Percentiles rank a stretch among this genome's conserved stretches.
phyloP scores from a whole-genome alignment of 2,888 invertebrate genomes.

The Spialia ferax region DNA sequence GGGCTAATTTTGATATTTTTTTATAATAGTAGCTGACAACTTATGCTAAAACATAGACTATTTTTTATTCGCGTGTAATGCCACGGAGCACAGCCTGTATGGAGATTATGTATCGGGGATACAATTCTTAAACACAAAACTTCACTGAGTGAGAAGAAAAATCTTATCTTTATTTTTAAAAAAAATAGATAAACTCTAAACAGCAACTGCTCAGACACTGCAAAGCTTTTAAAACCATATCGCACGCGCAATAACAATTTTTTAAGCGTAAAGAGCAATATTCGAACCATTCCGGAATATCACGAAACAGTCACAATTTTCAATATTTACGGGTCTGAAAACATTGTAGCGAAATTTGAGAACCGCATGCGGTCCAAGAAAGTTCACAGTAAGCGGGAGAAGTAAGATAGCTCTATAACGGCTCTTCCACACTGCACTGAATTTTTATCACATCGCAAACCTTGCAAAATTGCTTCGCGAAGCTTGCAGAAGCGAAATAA shows the following conservation, averaged over 20 bases:
- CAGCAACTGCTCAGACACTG: background rate
- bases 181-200: background rate
- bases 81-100: too few relatives aligned
- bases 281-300: slow-evolving; percentile 3
- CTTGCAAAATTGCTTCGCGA: slow-evolving; percentile 39
- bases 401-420: slow-evolving; percentile 32
- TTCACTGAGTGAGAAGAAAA: background rate
- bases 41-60: too few relatives aligned
- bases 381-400: slow-evolving; percentile 32
- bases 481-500: slow-evolving; percentile 39
- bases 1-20: too few relatives aligned
- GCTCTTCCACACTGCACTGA: slow-evolving; percentile 35
- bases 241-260: background rate
- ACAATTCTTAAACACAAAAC: background rate
- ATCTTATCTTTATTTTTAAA: background rate
- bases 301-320: background rate
- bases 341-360: slow-evolving; percentile 12
- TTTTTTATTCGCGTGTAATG: too few relatives aligned
- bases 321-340: background rate
- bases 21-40: too few relatives aligned
- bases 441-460: slow-evolving; percentile 41
- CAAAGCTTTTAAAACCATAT: background rate
- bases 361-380: slow-evolving; percentile 13
- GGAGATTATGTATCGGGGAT: too few relatives aligned
- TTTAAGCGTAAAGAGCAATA: background rate